Evolutionary conservation across 2,797 vertebrate species (phyloP).

Genomic region (Hemitrygon akajei): DNA sequence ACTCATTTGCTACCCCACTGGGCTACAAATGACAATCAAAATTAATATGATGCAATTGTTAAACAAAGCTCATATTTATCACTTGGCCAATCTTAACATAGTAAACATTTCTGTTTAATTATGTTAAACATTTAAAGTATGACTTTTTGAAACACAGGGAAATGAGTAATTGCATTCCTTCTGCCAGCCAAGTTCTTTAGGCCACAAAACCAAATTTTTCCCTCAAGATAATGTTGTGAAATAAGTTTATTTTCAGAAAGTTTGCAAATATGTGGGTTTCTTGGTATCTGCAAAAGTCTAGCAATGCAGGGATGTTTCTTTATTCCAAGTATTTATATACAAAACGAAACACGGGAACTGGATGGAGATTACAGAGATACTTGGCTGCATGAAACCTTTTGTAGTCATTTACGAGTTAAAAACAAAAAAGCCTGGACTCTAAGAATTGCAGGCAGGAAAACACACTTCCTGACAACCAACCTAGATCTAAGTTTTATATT

Average conservation of each 20-base stretch:
- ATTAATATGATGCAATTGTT: background rate
- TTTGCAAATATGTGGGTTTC: background rate
- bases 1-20: no score
- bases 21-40: background rate
- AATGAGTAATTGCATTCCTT: no score
- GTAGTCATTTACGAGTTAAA: background rate
- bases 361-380: background rate
- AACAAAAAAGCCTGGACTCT: background rate
- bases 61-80: background rate
- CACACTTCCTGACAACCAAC: background rate
- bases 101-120: background rate
- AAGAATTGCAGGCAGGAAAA: background rate
- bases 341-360: background rate
- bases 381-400: background rate
- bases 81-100: background rate
- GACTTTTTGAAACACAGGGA: background rate
- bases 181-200: background rate
- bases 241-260: no score
- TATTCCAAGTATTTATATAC: background rate
- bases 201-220: background rate
- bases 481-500: background rate
- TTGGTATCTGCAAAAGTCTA: background rate
- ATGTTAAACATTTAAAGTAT: conserved; percentile 11
- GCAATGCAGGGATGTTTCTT: background rate
- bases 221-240: background rate